A percentile compares a stretch with the other conserved stretches of the same genome.
Evolutionary conservation across 2,113 vertebrate genomes (phyloP).

Genomic region (Pterocles orientalis): DNA sequence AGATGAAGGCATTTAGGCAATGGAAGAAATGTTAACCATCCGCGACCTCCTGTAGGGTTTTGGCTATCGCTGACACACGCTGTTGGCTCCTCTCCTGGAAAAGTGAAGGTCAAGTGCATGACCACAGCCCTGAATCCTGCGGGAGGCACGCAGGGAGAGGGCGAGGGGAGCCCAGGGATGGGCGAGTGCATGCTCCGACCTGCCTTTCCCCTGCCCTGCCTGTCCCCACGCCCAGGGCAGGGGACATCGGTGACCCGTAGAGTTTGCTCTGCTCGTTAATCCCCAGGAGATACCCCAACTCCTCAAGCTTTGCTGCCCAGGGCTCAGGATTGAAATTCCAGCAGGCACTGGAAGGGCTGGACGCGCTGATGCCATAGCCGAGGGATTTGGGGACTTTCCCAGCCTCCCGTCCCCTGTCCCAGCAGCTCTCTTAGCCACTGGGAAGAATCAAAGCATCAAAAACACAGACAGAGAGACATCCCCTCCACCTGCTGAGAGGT

Average conservation of each 20-base stretch:
- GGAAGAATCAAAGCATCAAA: not conserved
- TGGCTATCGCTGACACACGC: not conserved
- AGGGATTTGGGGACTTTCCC: not conserved
- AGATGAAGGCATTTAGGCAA: constrained; percentile 1
- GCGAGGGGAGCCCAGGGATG: not conserved
- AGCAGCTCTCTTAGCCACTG: not conserved
- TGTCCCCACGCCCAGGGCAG: accelerated
- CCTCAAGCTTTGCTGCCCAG: not conserved
- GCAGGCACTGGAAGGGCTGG: not conserved
- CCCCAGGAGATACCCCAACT: not conserved
- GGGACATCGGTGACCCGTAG: no score
- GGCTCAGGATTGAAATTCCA: not conserved
- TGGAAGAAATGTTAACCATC: constrained; percentile 51
- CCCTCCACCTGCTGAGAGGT: not conserved
- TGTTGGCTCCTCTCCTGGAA: constrained; percentile 45
- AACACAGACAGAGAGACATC: accelerated
- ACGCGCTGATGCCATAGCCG: accelerated
- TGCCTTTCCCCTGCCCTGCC: not conserved
- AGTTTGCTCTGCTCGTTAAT: not conserved
- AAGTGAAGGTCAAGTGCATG: constrained; percentile 20
- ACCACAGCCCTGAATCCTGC: not conserved
- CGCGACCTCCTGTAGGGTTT: not conserved
- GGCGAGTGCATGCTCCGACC: not conserved
- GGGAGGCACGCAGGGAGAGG: not conserved
- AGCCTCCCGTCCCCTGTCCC: not conserved